Evolutionary conservation across 2,113 vertebrate species (phyloP).

Genomic region (Cololabis saira): DNA sequence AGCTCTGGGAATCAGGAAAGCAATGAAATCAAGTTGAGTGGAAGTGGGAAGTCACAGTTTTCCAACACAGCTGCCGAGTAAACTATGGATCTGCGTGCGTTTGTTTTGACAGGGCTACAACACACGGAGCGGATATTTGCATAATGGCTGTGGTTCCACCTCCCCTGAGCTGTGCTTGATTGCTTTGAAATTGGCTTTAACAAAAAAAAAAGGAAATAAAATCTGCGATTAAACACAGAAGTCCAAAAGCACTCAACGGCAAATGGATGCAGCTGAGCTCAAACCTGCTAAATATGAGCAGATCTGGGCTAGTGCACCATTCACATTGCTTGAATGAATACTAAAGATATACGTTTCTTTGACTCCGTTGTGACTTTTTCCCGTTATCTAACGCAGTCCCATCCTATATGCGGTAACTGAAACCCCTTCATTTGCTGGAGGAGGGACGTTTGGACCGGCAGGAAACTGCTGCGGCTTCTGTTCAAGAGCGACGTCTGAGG

Average conservation of each 20-base stretch:
- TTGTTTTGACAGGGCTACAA: conserved; percentile 56
- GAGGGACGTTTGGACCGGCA: not conserved
- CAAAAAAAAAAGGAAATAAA: conserved; percentile 26
- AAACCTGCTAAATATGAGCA: not conserved
- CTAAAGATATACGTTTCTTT: too few species aligned
- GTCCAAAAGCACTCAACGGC: conserved; percentile 26
- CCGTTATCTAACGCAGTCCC: too few species aligned
- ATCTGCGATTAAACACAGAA: conserved; percentile 28
- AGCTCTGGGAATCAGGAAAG: conserved; percentile 34
- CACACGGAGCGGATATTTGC: conserved; percentile 69
- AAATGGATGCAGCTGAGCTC: not conserved
- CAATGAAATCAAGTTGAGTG: conserved; percentile 49
- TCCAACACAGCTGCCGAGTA: conserved; percentile 31
- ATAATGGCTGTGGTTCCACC: conserved; percentile 72
- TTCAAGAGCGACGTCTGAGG: not conserved
- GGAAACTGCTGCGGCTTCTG: not conserved
- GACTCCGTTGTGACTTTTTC: too few species aligned
- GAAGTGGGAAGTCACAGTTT: conserved; percentile 19
- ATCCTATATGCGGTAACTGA: too few species aligned
- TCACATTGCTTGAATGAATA: conserved; percentile 1
- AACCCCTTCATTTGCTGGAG: not conserved
- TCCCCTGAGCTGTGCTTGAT: conserved; percentile 53
- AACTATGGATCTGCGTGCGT: conserved; percentile 48
- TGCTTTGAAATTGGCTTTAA: conserved; percentile 27
- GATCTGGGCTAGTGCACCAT: conserved; percentile 3